Conservation (phyloP, 2,797 vertebrate species). For the Cyclura pinguis region DNA sequence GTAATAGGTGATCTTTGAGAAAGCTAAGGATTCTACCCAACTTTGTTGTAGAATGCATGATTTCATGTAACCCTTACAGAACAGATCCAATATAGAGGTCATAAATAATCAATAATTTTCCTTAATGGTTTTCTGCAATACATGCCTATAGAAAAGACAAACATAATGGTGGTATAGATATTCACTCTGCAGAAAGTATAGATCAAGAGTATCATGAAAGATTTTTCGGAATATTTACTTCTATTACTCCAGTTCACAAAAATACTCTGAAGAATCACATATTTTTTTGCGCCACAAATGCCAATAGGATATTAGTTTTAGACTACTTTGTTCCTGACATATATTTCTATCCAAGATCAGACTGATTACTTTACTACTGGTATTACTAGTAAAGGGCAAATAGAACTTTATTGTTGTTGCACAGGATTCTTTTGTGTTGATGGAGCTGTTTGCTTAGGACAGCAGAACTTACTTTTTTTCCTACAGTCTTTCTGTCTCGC, state of each 20-base stretch:
- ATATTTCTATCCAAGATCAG: slow-evolving; percentile 14
- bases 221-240: background rate
- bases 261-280: background rate
- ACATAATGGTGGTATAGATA: background rate
- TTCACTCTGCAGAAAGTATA: background rate
- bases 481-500: background rate
- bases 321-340: background rate
- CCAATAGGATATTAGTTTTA: background rate
- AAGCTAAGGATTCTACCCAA: background rate
- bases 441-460: slow-evolving; percentile 23
- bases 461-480: slow-evolving; percentile 17
- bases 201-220: background rate
- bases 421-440: slow-evolving; percentile 21
- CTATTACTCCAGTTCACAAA: background rate
- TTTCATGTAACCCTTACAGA: background rate
- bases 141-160: background rate
- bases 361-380: slow-evolving; percentile 1
- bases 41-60: background rate
- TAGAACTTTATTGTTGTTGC: slow-evolving; percentile 30
- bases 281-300: background rate
- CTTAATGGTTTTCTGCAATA: background rate
- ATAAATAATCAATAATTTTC: background rate
- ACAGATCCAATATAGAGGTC: background rate
- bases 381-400: slow-evolving; percentile 23
- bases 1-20: background rate